These are phyloP conservation scores for Platysternon megacephalum DNA, from an alignment of 2,113 vertebrate species.

Conservation along the genomic window DNA sequence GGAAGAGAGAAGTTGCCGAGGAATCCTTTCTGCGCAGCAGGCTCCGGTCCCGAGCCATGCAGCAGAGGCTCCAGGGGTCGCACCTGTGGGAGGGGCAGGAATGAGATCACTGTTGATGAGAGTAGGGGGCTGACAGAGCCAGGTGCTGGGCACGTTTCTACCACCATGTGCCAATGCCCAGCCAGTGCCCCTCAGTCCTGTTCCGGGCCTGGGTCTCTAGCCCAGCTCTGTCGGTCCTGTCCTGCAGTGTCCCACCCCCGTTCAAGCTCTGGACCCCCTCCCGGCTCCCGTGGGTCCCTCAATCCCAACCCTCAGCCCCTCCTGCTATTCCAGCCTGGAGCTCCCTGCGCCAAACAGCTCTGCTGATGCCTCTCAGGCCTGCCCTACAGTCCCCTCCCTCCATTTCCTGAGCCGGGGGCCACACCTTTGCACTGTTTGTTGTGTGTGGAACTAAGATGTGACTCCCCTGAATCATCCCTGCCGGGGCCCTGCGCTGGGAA, in stretches of 20 bases:
- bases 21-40: not conserved
- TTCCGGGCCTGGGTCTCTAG: not conserved
- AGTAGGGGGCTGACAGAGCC: not conserved
- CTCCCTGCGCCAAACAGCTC: not conserved
- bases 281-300: not conserved
- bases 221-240: not conserved
- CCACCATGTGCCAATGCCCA: not conserved
- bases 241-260: not conserved
- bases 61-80: not conserved
- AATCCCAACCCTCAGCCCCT: not conserved
- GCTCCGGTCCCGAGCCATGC: not conserved
- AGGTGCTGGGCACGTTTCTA: not conserved
- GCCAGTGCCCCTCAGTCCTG: not conserved
- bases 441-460: too few species aligned
- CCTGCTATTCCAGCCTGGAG: not conserved
- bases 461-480: too few species aligned
- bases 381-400: too few species aligned
- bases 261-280: not conserved
- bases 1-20: not conserved
- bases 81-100: not conserved
- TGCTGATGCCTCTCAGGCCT: not conserved
- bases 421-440: too few species aligned
- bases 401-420: too few species aligned
- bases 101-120: not conserved
- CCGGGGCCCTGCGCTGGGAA: not conserved